Percentiles rank a stretch among this genome's conserved stretches.
Evolutionary conservation across 2,797 vertebrate genomes (phyloP).

Genomic region (Psittacula echo): DNA sequence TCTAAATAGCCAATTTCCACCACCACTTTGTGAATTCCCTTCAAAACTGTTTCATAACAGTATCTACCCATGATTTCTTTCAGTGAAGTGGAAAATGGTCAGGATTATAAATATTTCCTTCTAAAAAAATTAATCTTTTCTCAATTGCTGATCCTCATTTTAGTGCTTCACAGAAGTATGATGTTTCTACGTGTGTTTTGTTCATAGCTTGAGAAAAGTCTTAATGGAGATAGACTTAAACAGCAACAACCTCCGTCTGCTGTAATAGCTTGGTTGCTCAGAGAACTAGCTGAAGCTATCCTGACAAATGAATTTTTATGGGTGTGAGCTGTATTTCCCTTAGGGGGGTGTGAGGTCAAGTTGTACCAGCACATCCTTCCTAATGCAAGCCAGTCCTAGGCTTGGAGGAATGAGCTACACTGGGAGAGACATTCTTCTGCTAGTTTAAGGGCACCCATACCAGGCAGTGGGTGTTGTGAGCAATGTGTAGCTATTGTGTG

Average conservation of each 20-base stretch:
- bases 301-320: not conserved
- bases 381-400: not conserved
- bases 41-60: not conserved
- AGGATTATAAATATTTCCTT: not conserved
- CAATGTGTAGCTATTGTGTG: not conserved
- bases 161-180: not conserved
- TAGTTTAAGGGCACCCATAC: not conserved
- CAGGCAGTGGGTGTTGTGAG: not conserved
- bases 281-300: not conserved
- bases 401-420: not conserved
- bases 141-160: not conserved
- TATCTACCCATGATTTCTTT: not conserved
- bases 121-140: not conserved
- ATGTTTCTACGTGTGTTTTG: not conserved
- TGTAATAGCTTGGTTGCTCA: not conserved
- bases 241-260: not conserved
- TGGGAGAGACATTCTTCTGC: not conserved
- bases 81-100: not conserved
- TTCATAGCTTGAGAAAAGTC: not conserved
- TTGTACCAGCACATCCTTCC: not conserved
- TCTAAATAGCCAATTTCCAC: not conserved
- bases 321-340: conserved; percentile 19
- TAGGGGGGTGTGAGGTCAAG: not conserved
- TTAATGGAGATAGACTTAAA: not conserved
- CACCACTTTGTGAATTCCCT: not conserved